Evolutionary conservation across 2,888 invertebrate species (phyloP).

Genomic region (Athripsodes cinereus): DNA sequence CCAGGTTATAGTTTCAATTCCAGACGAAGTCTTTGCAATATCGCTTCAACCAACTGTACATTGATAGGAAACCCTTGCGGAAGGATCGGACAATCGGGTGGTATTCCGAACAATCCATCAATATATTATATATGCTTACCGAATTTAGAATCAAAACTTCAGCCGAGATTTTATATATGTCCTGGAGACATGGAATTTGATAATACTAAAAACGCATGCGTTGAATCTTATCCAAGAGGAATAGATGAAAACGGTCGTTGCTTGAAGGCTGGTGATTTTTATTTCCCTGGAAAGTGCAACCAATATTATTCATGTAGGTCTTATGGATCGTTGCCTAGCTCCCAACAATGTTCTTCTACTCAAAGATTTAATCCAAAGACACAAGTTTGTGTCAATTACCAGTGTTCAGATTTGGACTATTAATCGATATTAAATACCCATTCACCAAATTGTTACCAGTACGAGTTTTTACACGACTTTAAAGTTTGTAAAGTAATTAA

Average conservation of each 20-base stretch:
- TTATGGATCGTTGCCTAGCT: neutral
- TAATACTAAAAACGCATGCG: neutral
- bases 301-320: neutral
- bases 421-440: too few relatives aligned
- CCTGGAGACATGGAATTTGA: neutral
- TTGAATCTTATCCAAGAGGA: neutral
- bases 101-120: constrained; percentile 9
- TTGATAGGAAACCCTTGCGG: neutral
- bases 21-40: neutral
- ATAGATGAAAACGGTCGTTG: neutral
- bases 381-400: neutral
- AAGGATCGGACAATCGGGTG: constrained; percentile 5
- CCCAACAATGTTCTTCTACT: neutral
- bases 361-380: neutral
- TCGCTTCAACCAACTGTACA: constrained; percentile 1
- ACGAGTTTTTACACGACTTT: too few relatives aligned
- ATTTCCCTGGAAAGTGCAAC: neutral
- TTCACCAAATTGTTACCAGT: too few relatives aligned
- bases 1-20: constrained; percentile 6
- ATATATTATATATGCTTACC: constrained; percentile 17
- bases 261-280: neutral
- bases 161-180: constrained; percentile 10
- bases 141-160: neutral
- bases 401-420: too few relatives aligned
- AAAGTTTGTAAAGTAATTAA: too few relatives aligned